phyloP scores from a whole-genome alignment of 1,140 invertebrate genomes.

The Orius laevigatus region DNA sequence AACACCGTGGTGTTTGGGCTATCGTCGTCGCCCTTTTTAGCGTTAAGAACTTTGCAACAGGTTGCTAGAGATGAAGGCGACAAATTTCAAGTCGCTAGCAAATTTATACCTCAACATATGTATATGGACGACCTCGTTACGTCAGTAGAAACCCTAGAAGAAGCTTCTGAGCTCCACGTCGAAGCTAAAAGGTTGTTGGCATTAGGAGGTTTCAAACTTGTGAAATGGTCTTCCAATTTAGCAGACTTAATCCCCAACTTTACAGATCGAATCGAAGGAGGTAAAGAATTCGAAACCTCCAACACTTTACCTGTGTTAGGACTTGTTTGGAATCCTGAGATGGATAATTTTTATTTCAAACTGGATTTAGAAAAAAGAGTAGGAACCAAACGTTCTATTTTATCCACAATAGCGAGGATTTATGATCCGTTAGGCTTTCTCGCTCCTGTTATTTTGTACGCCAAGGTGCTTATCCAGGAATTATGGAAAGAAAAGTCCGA shows the following conservation, averaged over 20 bases:
- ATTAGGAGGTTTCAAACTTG: conserved; percentile 15
- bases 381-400: no score
- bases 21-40: conserved; percentile 23
- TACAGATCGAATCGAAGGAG: no score
- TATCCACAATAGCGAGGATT: no score
- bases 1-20: conserved; percentile 26
- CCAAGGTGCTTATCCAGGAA: no score
- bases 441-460: no score
- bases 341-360: no score
- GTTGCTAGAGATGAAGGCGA: conserved; percentile 20
- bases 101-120: conserved; percentile 24
- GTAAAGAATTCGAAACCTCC: no score
- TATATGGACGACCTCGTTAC: conserved; percentile 31
- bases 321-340: no score
- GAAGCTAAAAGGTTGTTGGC: conserved; percentile 15
- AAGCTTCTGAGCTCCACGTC: conserved; percentile 12
- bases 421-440: no score
- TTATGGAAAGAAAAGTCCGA: no score
- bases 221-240: conserved; percentile 15
- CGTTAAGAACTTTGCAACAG: conserved; percentile 23
- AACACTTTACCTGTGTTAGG: no score
- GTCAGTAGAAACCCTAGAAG: conserved; percentile 20
- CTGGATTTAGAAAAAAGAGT: no score
- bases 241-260: neutral
- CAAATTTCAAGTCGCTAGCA: conserved; percentile 19